These are phyloP conservation scores for Manis javanica DNA, from an alignment of 2,797 vertebrate genomes.

Conservation along the genomic window DNA sequence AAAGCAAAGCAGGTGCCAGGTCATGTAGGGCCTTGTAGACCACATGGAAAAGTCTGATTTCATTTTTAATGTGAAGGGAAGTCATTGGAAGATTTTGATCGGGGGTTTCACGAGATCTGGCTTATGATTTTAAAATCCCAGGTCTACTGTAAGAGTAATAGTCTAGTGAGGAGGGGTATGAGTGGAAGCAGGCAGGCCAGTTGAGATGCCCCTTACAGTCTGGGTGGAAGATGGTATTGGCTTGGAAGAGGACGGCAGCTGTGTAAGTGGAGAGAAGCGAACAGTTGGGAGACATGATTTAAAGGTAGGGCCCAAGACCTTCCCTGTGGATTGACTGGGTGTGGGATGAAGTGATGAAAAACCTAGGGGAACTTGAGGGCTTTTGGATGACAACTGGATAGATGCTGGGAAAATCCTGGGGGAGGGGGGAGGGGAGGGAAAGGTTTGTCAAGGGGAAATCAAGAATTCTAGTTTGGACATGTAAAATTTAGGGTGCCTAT, in stretches of 20 bases:
- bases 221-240: neutral
- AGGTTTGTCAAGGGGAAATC: neutral
- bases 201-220: neutral
- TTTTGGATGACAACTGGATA: neutral
- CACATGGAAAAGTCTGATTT: neutral
- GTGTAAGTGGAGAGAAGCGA: neutral
- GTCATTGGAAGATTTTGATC: neutral
- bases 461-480: neutral
- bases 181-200: neutral
- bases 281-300: neutral
- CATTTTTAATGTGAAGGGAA: neutral
- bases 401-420: neutral
- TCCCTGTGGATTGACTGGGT: neutral
- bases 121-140: neutral
- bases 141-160: neutral
- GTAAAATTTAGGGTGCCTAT: neutral
- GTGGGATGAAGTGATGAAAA: no score
- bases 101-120: neutral
- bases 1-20: neutral
- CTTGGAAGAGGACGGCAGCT: neutral
- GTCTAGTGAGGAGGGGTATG: neutral
- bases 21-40: neutral
- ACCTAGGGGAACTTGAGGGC: no score
- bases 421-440: no score
- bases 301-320: neutral